Evolutionary conservation across 2,797 vertebrate genomes (phyloP).

Genomic region (Smutsia gigantea): DNA sequence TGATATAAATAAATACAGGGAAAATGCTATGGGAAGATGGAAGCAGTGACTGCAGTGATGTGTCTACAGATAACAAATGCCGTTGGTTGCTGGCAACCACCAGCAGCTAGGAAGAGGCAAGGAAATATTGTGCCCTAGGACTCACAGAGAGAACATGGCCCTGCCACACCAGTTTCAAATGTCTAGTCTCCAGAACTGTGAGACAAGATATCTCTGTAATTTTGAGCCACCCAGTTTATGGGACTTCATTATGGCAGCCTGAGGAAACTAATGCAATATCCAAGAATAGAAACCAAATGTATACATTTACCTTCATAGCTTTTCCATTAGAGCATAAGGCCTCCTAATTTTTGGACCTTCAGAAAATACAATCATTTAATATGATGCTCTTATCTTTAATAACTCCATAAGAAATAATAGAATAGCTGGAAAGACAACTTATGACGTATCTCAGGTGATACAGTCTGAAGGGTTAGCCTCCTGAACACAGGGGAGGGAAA

Average conservation of each 20-base stretch:
- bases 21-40: not conserved
- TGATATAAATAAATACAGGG: not conserved
- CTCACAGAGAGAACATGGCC: not conserved
- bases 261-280: not conserved
- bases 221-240: not conserved
- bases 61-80: not conserved
- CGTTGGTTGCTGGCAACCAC: not conserved
- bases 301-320: not conserved
- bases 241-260: not conserved
- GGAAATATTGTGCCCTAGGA: not conserved
- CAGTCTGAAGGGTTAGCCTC: not conserved
- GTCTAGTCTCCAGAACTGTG: not conserved
- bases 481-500: not conserved
- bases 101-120: not conserved
- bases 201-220: not conserved
- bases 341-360: not conserved
- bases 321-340: not conserved
- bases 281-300: not conserved
- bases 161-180: not conserved
- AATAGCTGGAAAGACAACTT: not conserved
- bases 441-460: not conserved
- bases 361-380: not conserved
- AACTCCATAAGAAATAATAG: not conserved
- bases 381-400: not conserved
- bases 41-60: not conserved